Evolutionary conservation across 2,888 invertebrate species (phyloP), one percentile per base, ranked within the genome.

Genomic region (Ormyrus rosae): DNA sequence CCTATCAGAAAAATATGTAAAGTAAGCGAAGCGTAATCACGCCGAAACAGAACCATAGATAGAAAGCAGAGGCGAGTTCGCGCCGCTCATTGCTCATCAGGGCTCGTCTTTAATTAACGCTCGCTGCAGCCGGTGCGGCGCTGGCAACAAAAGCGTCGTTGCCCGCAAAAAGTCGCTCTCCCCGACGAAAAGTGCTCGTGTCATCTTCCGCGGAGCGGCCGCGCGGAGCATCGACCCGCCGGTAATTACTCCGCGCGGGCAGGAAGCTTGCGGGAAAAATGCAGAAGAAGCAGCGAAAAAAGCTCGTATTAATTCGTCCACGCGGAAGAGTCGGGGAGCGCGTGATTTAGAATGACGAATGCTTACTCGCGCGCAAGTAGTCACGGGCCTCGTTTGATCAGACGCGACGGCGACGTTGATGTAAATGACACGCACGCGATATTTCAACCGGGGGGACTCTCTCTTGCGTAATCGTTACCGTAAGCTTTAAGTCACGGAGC

Each of bases 371-470:
- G 51, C 5, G 46, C 56, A 58, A 71, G 71, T 61, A 53, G 71
- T 71, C 61, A 51, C 51, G 61, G 13, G 45, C 45, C 34, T 60
- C 50, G 75, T 75, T 60, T 13, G 67, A 75, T 75, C 75, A 68
- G 67, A 63, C 63, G 58, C 63, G 63, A 34, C 63, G 48, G 7
- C 64, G 64, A 48, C 64, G 64, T 70, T 50, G 70, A 70, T 70
- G 70, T 60, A 70, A 70, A 60, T 70, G 70, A 70, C 58, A 60
- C 58, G 58, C 9, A 53, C 58, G 11, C 64, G 46, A 10, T 51
- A 51, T 51, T 51, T 64, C 48, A 64, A 48, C n/a, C 67, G 34
- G 11, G 46, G 11, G 9, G 9, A 65, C 19, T 48, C 10, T 34
- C 8, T 4, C 50, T 67, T 67, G 65, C 69, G 69, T 69, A 69